phyloP scores from a whole-genome alignment of 1,140 invertebrate species.

The Brachionus rubens region DNA sequence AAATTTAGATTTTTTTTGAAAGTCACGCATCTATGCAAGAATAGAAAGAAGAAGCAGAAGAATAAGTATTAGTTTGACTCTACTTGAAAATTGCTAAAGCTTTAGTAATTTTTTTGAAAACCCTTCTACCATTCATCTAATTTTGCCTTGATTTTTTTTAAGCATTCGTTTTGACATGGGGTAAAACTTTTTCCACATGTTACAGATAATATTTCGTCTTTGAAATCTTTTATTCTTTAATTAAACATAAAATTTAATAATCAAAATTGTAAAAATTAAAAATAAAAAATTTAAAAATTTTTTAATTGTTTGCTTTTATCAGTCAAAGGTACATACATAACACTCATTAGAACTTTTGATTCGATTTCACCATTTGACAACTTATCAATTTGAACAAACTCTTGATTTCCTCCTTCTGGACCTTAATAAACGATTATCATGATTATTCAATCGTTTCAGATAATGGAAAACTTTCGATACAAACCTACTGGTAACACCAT shows the following conservation, averaged over 20 bases:
- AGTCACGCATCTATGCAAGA: too few relatives aligned
- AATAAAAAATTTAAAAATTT: neutral
- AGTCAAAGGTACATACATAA: conserved; percentile 93
- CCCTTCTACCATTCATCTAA: too few relatives aligned
- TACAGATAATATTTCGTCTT: too few relatives aligned
- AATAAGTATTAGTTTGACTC: too few relatives aligned
- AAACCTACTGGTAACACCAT: conserved; percentile 84
- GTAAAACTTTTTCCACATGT: too few relatives aligned
- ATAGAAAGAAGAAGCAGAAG: too few relatives aligned
- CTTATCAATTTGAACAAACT: conserved; percentile 72
- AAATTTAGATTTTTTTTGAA: too few relatives aligned
- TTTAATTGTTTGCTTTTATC: conserved; percentile 71
- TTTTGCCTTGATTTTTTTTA: too few relatives aligned
- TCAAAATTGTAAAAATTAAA: neutral
- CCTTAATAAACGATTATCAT: conserved; percentile 2
- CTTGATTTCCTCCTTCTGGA: conserved; percentile 63
- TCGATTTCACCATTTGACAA: conserved; percentile 72
- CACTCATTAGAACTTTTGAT: conserved; percentile 82
- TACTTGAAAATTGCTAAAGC: too few relatives aligned
- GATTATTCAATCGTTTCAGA: conserved; percentile 68
- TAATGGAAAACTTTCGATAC: conserved; percentile 69
- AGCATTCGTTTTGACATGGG: too few relatives aligned
- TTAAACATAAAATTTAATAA: neutral
- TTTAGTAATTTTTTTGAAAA: too few relatives aligned
- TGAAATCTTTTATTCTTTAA: too few relatives aligned